A percentile compares a stretch with the other conserved stretches of the same genome.
Conservation (phyloP, 2,797 vertebrate genomes). For the Melanotaenia trifasciata region DNA sequence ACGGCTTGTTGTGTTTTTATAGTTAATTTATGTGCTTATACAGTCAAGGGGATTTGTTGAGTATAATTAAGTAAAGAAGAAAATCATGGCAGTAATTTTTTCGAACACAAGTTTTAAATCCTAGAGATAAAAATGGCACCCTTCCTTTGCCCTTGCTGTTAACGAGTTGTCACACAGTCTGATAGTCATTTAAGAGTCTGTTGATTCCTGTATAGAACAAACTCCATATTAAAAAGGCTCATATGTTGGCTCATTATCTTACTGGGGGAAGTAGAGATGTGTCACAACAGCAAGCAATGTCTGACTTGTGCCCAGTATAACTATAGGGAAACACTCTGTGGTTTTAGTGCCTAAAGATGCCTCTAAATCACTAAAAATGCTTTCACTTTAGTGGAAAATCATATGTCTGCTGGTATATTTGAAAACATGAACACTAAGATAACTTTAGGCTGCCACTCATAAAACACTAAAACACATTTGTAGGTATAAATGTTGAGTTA, state of each 20-base stretch:
- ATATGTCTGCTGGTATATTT: background rate
- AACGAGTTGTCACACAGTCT: background rate
- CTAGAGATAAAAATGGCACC: constrained; percentile 9
- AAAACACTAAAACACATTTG: constrained; percentile 1
- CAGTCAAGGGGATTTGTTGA: background rate
- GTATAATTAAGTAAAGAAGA: background rate
- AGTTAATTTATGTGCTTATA: constrained; percentile 1
- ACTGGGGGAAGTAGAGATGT: constrained; percentile 1
- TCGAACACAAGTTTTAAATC: constrained; percentile 17
- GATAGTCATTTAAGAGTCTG: constrained; percentile 2
- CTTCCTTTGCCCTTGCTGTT: constrained; percentile 15
- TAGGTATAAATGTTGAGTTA: constrained; percentile 13
- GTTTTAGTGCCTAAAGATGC: background rate
- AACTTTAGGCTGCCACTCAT: background rate
- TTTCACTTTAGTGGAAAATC: constrained; percentile 3
- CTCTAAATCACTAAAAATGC: constrained; percentile 1
- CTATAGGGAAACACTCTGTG: constrained; percentile 8
- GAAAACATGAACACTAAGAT: constrained; percentile 10
- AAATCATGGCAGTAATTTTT: constrained; percentile 4
- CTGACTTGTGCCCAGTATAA: background rate
- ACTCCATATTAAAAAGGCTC: constrained; percentile 9
- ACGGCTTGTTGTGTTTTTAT: background rate
- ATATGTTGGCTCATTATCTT: background rate
- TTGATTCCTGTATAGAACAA: constrained; percentile 9
- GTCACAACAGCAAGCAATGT: background rate